Evolutionary conservation across 92 coral and sea anemone genomes (phyloP).

Genomic region (Ricordea florida): DNA sequence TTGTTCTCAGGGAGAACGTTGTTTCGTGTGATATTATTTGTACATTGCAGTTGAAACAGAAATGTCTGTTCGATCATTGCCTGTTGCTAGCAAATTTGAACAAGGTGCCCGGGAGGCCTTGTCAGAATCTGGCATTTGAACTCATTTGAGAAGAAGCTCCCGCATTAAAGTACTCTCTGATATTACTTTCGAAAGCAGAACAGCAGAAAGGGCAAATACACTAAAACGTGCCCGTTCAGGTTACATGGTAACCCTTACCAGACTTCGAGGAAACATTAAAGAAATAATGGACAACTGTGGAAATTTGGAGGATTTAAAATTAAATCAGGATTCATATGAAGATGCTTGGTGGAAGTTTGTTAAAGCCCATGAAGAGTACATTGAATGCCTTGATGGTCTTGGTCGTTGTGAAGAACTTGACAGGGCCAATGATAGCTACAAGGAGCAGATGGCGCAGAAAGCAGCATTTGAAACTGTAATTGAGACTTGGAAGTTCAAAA

Average conservation of each 20-base stretch:
- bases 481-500: background rate
- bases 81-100: background rate
- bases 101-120: background rate
- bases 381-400: background rate
- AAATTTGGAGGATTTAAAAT: background rate
- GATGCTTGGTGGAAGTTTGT: constrained; percentile 24
- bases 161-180: background rate
- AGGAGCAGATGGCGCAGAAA: constrained; percentile 35
- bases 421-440: background rate
- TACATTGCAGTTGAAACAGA: background rate
- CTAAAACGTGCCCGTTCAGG: background rate
- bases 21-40: background rate
- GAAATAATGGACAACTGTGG: background rate
- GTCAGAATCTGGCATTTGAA: background rate
- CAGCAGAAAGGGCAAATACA: background rate
- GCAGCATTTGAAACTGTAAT: background rate
- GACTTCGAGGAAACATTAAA: background rate
- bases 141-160: background rate
- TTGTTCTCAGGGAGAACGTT: background rate
- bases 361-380: constrained; percentile 17
- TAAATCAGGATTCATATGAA: background rate
- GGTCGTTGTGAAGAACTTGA: background rate
- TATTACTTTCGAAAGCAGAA: background rate
- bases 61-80: background rate
- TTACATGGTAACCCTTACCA: background rate